Conservation (phyloP, 2,888 invertebrate species). For the Agrotis clavis region DNA sequence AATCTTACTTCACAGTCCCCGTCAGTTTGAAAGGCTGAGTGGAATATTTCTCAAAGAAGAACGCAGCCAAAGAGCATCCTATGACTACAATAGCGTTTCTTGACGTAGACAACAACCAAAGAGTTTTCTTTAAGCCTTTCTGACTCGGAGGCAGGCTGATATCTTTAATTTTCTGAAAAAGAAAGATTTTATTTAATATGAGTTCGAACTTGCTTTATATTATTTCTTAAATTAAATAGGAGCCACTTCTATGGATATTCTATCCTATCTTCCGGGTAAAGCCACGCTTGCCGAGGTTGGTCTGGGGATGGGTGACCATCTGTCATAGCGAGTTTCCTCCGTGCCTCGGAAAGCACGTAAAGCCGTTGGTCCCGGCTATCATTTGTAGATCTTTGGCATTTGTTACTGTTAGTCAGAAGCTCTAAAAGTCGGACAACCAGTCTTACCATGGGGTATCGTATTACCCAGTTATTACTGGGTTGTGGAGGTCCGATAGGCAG, state of each 20-base stretch:
- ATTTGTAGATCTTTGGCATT: too few species aligned
- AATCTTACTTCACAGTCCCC: conserved; percentile 92
- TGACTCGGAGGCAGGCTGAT: conserved; percentile 86
- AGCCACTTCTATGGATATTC: background rate
- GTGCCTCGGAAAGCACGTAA: too few species aligned
- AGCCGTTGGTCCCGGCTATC: too few species aligned
- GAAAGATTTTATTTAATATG: conserved; percentile 13
- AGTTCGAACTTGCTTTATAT: background rate
- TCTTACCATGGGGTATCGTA: too few species aligned
- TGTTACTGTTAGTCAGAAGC: too few species aligned
- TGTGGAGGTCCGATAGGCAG: too few species aligned
- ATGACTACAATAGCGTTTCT: conserved; percentile 96
- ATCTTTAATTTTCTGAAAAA: conserved; percentile 94
- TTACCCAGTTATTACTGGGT: too few species aligned
- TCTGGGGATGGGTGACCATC: too few species aligned
- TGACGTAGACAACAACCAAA: conserved; percentile 95
- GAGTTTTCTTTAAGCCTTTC: conserved; percentile 88
- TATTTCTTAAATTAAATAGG: background rate
- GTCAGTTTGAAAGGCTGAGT: conserved; percentile 94
- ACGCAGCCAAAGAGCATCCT: conserved; percentile 93
- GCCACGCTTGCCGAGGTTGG: too few species aligned
- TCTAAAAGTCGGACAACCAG: too few species aligned
- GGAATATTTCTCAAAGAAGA: conserved; percentile 87
- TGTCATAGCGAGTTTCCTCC: too few species aligned
- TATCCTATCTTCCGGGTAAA: too few species aligned